Evolutionary conservation across 2,113 vertebrate genomes (phyloP), one percentile per base, ranked within the genome.

Genomic region (Cryptotis parvus): DNA sequence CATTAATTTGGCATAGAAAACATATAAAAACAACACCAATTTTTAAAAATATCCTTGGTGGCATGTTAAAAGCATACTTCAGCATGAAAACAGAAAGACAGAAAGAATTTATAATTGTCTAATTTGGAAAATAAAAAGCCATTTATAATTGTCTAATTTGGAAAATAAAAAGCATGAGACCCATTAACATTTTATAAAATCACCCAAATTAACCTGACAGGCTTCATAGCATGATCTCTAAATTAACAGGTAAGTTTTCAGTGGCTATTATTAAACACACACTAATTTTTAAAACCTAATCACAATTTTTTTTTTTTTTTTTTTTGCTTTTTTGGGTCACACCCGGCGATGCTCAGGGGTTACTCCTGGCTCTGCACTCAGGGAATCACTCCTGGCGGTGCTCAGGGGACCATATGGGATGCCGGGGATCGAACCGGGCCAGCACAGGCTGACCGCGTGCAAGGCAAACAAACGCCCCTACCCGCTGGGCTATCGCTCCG

Each of bases 191-290:
- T 31, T 65, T 65, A 49, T 65, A 39, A 29, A 63, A 68, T 29
- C 87, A 61, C 31, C 39, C 68, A 88, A 84, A 68, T 76, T 66
- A 89, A 87, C 89, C 70, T 9, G 91, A 84, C 45, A 55, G 15
- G 27, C 61, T 66, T 95, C 80, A 92, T 94, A 85, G 12, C 37
- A 68, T 41, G 12, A 77, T 20, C n/a, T 95, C 6, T 92, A 43
- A 94, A 86, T 94, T 93, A 84, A 81, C 90, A 96, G 65, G 72
- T 94, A 39, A 92, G 45, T 91, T 65, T 89, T 94, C n/a, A 96
- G 93, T 90, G 39, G 33, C 83, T 74, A 79, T 88, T 73, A 73
- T 63, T 55, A 92, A 84, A 95, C 66, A 84, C 70, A 77, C 93
- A 89, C 58, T 63, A 41, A 76, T 68, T 92, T 75, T 69, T 16